Base-by-base conservation (phyloP, 2,113 vertebrate genomes). In the Catagonus wagneri region DNA sequence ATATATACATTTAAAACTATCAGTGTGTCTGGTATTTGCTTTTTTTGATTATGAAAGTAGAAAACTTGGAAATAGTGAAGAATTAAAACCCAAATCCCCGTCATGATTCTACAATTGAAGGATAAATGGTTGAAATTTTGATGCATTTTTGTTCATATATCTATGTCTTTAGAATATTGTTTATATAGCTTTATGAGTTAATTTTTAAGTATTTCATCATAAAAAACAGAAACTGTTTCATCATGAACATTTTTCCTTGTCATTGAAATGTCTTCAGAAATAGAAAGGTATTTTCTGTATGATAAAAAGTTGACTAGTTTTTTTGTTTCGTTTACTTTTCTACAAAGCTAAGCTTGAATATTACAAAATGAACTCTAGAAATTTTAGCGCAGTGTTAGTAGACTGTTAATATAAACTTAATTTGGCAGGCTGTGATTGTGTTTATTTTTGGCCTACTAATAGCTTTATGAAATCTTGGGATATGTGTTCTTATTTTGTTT, bases 1-100 rank as follows among this genome's bases (percentile, higher is more conserved):
- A 36, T 74, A 16, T 90, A n/a, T 90, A 58, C 27, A 27, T 96
- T 56, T 92, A 69, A 89, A 94, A 92, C 68, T 52, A 5, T 74
- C 19, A 75, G 7, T 74, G 44, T 89, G 44, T 89, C 78, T 66
- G n/a, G 25, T 27, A 22, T 90, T 78, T 80, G 39, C 54, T 69
- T 80, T 78, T 95, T 58, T 11, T 92, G 34, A 72, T 81, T 89
- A 50, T 69, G 58, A 86, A 80, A 71, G 25, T 65, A 79, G 63
- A 75, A 92, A 85, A 39, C 60, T 52, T 80, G 39, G 44, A 89
- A 78, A 79, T 54, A 32, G 71, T 78, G n/a, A 85, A 61, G 17
- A 56, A 36, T 68, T 87, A 52, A 63, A 10, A 20, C 23, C 12
- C 23, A 60, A 50, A 20, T 91, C 54, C 61, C 16, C 20, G 36